Evolutionary conservation across 2,113 vertebrate genomes (phyloP), one percentile per base, ranked within the genome.

Genomic region (Thalassoma bifasciatum): DNA sequence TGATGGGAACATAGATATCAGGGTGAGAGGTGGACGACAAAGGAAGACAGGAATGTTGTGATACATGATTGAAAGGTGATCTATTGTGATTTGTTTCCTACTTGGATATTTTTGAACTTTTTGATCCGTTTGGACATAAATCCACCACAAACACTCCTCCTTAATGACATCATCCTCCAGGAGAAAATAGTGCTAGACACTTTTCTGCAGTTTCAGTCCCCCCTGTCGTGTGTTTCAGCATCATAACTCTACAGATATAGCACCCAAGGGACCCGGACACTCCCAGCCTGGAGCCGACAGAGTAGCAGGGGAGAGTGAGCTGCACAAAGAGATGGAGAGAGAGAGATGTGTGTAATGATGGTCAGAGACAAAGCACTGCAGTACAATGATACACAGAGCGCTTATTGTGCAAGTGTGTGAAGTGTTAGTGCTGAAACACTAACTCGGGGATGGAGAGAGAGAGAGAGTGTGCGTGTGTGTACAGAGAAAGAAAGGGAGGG

Each of bases 361-460:
- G 65, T 36, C 54, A 50, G 60, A 80, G 86, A 88, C 84, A 88
- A 83, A 85, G 84, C 46, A 2, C 64, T 71, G 86, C 71, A 44
- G 86, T 77, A 88, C 83, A 86, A 81, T 76, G 83, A 65, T 72
- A 83, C 78, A 93, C 88, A 93, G 78, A 79, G 79, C 8, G 6
- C 52, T 83, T 83, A 82, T 93, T 93, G 92, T 92, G 64, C 46
- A 10, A 71, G 26, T 91, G 85, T 88, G 84, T 83, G 53, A 76
- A 83, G 80, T 77, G 77, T 90, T 93, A 91, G 90, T 92, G 79
- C 75, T 38, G 59, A 42, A 82, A 75, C 63, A 83, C 79, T 58
- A 88, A 89, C 75, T 24, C 69, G 71, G 72, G 63, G 77, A 71
- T 62, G 67, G 36, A 51, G 72, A 14, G 24, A 40, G 47, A 34